phyloP scores from a whole-genome alignment of 2,113 vertebrate species.

The Malurus melanocephalus region DNA sequence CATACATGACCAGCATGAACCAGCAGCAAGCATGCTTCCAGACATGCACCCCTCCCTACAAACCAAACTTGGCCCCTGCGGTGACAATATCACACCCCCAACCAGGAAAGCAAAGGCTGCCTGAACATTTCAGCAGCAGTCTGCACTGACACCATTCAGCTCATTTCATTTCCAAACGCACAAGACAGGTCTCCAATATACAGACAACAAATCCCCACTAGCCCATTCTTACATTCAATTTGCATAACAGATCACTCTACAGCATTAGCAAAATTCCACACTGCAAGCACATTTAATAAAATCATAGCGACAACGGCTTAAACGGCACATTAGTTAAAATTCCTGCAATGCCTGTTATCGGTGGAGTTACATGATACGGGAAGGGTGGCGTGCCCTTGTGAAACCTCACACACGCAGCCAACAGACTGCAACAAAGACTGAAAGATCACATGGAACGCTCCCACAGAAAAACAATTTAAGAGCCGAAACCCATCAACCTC shows the following conservation, averaged over 20 bases:
- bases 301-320: not conserved
- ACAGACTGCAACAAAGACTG: slow-evolving; percentile 19
- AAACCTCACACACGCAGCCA: not conserved
- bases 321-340: slow-evolving; percentile 13
- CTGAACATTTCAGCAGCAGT: not conserved
- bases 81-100: not conserved
- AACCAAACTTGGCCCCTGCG: not conserved
- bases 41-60: not conserved
- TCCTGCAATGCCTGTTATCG: slow-evolving; percentile 17
- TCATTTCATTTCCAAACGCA: not conserved
- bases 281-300: slow-evolving; percentile 47
- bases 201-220: slow-evolving; percentile 16
- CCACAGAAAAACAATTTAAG: not conserved
- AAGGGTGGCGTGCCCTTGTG: not conserved
- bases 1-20: not conserved
- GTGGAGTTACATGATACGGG: not conserved
- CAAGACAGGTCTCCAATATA: not conserved
- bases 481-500: accelerated
- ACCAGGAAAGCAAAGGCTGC: not conserved
- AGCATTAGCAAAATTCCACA: slow-evolving; percentile 15
- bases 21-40: not conserved
- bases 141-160: accelerated
- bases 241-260: slow-evolving; percentile 30
- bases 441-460: not conserved
- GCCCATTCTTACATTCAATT: slow-evolving; percentile 15